phyloP scores from a whole-genome alignment of 1,140 invertebrate species.

The Pseudomyrmex sp. region DNA sequence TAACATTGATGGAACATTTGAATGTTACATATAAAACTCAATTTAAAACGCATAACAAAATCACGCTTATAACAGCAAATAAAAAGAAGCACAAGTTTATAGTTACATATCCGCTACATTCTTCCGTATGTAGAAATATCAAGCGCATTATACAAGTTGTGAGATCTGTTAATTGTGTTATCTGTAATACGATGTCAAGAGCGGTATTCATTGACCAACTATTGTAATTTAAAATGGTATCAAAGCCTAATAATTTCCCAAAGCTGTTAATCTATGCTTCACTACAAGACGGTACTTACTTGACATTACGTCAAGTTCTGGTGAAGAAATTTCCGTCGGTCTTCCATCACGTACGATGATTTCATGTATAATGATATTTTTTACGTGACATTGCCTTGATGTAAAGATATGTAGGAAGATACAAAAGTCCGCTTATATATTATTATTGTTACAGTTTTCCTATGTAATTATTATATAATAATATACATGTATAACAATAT shows the following conservation, averaged over 20 bases:
- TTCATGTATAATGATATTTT: slow-evolving; percentile 24
- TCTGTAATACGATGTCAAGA: slow-evolving; percentile 5
- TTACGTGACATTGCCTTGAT: slow-evolving; percentile 18
- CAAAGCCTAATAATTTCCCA: slow-evolving; percentile 71
- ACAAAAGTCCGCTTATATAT: neutral
- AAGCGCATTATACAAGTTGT: neutral
- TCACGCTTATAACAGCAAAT: neutral
- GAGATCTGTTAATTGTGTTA: neutral
- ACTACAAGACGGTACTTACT: no score
- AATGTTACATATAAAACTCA: neutral
- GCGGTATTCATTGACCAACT: slow-evolving; percentile 60
- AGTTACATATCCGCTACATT: no score
- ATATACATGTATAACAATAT: neutral
- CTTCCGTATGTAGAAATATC: neutral
- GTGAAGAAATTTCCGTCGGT: neutral
- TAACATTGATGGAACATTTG: neutral
- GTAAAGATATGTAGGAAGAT: slow-evolving; percentile 9
- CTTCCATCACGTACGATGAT: slow-evolving; percentile 56
- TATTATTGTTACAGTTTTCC: no score
- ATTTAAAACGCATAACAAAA: neutral
- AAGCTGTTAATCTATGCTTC: no score
- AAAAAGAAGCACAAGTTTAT: slow-evolving; percentile 1
- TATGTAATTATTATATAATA: neutral
- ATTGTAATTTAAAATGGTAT: slow-evolving; percentile 58
- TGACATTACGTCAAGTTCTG: slow-evolving; percentile 21